Base-by-base conservation (phyloP, 92 coral and sea anemone species). In the Epizoanthus fatuus region DNA sequence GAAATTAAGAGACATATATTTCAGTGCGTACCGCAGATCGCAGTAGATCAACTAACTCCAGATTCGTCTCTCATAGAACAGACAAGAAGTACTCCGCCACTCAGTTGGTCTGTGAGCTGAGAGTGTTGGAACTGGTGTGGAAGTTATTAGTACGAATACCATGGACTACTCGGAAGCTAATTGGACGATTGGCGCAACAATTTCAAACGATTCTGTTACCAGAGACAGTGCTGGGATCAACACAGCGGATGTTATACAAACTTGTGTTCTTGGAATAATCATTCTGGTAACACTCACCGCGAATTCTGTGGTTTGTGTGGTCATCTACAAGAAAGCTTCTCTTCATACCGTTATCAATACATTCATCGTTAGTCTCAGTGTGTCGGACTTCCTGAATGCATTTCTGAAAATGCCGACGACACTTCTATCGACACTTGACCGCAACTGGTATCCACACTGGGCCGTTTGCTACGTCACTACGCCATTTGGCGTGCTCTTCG, bases 401-500 rank as follows among this genome's bases (percentile, higher is more conserved):
- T 84, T 92, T 25, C 89, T 96, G 57, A 96, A 96, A 76, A 96
- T 96, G 98, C 76, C 98, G 0, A 96, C 98, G 13, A 90, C 98
- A 0, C 64, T 96, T 16, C 76, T 93, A 16, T 89, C 96, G 9
- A 91, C 95, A 19, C 88, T 96, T 10, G 92, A 92, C 22, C 83
- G 93, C 54, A 84, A 91, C 75, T 96, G 98, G 98, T 96, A 96
- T 63, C 98, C 98, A 2, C 97, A 95, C 84, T 89, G 93, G 85
- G 90, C 89, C 1, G 22, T 96, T 38, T 96, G 98, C 75, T 96
- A 96, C 91, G 80, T 96, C 53, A 96, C 98, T 62, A 94, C 98
- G 20, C 98, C 98, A 17, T 96, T 92, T 35, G 98, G 98, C 1
- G 98, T 96, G 54, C 93, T 96, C 12, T 96, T 96, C 63, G 98